Percentiles rank a stretch among this genome's conserved stretches.
Conservation (phyloP, 2,113 vertebrate species). For the Micronycteris hirsuta region DNA sequence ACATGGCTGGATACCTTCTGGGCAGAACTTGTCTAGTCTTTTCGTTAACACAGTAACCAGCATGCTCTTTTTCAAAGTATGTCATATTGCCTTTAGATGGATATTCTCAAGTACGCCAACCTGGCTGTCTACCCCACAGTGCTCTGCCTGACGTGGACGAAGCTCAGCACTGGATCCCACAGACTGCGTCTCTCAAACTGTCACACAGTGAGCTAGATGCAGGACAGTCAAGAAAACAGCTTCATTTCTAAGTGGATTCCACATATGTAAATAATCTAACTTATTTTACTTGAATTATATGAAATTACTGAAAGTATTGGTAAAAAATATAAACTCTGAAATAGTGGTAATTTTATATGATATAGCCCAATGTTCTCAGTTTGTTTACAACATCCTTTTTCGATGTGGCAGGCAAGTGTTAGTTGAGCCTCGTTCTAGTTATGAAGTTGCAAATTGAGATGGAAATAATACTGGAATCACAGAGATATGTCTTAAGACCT, state of each 20-base stretch:
- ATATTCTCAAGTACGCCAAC: neutral
- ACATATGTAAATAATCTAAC: neutral
- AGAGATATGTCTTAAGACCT: neutral
- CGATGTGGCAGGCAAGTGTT: neutral
- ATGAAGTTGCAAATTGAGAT: neutral
- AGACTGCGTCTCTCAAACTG: neutral
- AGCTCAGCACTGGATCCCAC: neutral
- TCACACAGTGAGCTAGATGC: neutral
- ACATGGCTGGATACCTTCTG: too few species aligned
- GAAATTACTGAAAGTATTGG: neutral
- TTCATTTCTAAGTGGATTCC: neutral
- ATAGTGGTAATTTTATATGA: neutral
- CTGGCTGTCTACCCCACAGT: neutral
- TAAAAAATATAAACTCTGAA: neutral
- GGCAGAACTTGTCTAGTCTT: too few species aligned
- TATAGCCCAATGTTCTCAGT: neutral
- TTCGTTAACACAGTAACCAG: too few species aligned
- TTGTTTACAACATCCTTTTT: neutral
- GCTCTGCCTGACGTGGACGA: neutral
- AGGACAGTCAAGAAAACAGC: neutral
- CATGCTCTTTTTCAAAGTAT: too few species aligned
- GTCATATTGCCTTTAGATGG: neutral
- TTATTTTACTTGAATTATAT: neutral
- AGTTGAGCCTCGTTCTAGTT: neutral
- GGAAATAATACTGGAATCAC: neutral